These are phyloP conservation scores for Oryzaephilus surinamensis DNA, from an alignment of 1,140 invertebrate genomes.

Conservation along the genomic window DNA sequence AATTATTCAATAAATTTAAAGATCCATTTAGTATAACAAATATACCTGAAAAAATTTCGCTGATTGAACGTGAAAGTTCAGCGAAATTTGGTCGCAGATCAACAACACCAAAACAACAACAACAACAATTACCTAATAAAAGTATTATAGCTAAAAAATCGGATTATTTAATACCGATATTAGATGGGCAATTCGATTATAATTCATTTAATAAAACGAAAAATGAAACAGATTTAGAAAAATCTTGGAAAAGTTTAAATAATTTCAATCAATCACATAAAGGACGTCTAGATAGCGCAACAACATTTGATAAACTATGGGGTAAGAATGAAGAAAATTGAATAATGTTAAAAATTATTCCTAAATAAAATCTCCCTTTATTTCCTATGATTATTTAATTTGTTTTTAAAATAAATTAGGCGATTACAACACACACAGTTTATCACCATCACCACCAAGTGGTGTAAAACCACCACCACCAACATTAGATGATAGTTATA, in stretches of 20 bases:
- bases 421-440: slow-evolving; percentile 3
- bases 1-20: neutral
- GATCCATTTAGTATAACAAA: neutral
- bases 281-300: slow-evolving; percentile 26
- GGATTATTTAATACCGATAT: slow-evolving; percentile 21
- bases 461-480: slow-evolving; percentile 1
- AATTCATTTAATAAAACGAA: slow-evolving; percentile 10
- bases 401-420: no score
- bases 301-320: slow-evolving; percentile 7
- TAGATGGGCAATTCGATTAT: slow-evolving; percentile 15
- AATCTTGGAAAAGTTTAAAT: slow-evolving; percentile 27
- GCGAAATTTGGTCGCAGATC: slow-evolving; percentile 26
- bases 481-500: no score
- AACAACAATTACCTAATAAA: slow-evolving; percentile 13
- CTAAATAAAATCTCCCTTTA: slow-evolving; percentile 3
- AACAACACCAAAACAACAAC: slow-evolving; percentile 15
- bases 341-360: slow-evolving; percentile 7
- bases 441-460: slow-evolving; percentile 9
- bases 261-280: slow-evolving; percentile 27
- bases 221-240: slow-evolving; percentile 20
- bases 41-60: neutral
- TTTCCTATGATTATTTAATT: neutral
- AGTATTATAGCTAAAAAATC: slow-evolving; percentile 9
- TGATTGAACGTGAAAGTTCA: slow-evolving; percentile 5
- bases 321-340: slow-evolving; percentile 6